Percentiles rank a stretch among this genome's conserved stretches.
Conservation (phyloP, 2,888 invertebrate genomes). For the Lottia gigantea region DNA sequence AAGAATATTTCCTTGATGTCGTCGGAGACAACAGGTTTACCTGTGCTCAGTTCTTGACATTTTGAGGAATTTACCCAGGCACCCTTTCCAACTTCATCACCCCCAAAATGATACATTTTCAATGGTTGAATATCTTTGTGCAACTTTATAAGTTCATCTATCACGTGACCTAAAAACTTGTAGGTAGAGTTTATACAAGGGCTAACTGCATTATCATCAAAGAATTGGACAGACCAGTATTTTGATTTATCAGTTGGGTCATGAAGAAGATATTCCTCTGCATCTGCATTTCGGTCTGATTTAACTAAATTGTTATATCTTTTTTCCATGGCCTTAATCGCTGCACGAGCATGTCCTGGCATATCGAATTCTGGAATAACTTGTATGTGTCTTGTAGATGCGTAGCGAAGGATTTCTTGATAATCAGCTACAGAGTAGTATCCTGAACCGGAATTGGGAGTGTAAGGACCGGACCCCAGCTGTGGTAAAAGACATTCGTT, state of each 20-base stretch:
- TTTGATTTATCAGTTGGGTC: constrained; percentile 28
- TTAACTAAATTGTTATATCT: constrained; percentile 16
- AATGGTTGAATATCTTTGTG: constrained; percentile 52
- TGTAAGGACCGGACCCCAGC: constrained; percentile 35
- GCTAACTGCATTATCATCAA: constrained; percentile 36
- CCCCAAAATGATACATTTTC: constrained; percentile 58
- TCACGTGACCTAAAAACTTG: constrained; percentile 48
- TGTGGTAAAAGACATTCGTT: constrained; percentile 36
- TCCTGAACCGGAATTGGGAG: constrained; percentile 30
- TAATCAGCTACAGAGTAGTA: constrained; percentile 30
- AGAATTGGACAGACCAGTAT: constrained; percentile 32
- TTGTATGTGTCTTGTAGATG: constrained; percentile 32
- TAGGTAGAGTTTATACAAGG: constrained; percentile 34
- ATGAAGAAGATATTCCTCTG: constrained; percentile 22
- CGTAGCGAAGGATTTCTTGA: constrained; percentile 27
- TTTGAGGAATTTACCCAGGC: constrained; percentile 57
- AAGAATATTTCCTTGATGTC: constrained; percentile 14
- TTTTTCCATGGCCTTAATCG: constrained; percentile 41
- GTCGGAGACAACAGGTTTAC: constrained; percentile 15
- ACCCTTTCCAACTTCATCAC: constrained; percentile 58
- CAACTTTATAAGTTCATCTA: constrained; percentile 41
- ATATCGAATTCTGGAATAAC: constrained; percentile 54
- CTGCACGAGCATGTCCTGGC: constrained; percentile 47
- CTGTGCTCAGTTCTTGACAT: constrained; percentile 40
- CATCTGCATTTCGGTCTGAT: constrained; percentile 5